Evolutionary conservation across 2,797 vertebrate species (phyloP).

Genomic region (Spatula clypeata): DNA sequence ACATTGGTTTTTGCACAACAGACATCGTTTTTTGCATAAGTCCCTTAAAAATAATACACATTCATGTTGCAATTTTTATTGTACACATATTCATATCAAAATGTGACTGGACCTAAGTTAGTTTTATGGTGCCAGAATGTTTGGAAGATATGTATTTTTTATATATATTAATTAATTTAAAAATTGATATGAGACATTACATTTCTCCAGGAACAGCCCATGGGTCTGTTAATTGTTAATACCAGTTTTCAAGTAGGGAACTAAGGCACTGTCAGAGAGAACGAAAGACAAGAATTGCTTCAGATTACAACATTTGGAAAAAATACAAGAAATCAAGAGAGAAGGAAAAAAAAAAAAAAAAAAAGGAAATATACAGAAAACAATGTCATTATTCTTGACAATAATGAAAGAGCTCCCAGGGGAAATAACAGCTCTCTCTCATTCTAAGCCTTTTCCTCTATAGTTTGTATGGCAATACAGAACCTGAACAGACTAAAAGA

Average conservation of each 20-base stretch:
- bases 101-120: background rate
- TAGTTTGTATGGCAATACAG: conserved; percentile 60
- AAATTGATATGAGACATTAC: background rate
- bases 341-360: background rate
- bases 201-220: background rate
- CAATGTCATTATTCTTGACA: conserved; percentile 37
- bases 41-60: background rate
- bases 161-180: background rate
- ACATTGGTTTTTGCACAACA: conserved; percentile 43
- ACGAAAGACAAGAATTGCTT: conserved; percentile 19
- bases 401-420: conserved; percentile 48
- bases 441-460: conserved; percentile 54
- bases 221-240: background rate
- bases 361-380: background rate
- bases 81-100: background rate
- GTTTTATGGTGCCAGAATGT: background rate
- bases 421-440: conserved; percentile 53
- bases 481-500: conserved; percentile 63
- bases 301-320: conserved; percentile 41
- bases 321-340: conserved; percentile 18
- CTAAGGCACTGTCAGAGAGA: background rate
- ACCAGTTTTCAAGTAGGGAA: background rate
- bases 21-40: background rate
- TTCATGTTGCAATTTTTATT: background rate
- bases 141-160: background rate